Base-by-base conservation (phyloP, 37 sponge, comb jelly and placozoan genomes). In the Oscarella lobularis region DNA sequence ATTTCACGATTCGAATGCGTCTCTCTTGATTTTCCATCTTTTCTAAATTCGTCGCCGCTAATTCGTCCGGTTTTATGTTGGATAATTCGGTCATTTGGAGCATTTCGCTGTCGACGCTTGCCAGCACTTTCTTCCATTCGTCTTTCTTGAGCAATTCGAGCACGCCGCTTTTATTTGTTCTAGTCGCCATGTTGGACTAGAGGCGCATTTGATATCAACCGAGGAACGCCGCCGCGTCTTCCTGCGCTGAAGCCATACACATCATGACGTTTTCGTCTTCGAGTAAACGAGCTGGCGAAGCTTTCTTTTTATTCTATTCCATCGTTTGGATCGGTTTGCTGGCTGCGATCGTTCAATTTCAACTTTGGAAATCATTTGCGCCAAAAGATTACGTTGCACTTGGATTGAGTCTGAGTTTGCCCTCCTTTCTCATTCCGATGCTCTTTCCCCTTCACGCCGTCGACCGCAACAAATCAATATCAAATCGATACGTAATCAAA, bases 241-340 rank as follows among this genome's bases (percentile, higher is more conserved):
- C n/a, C n/a, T n/a, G n/a, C n/a, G n/a, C n/a, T n/a, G n/a, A n/a
- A n/a, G n/a, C n/a, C n/a, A n/a, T n/a, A n/a, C n/a, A n/a, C n/a
- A n/a, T n/a, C n/a, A n/a, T n/a, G n/a, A n/a, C n/a, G n/a, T n/a
- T n/a, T n/a, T n/a, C n/a, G n/a, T n/a, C n/a, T 48, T 9, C 41
- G 2, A 85, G 86, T 79, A 85, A 85, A 39, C 40, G 77, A 9
- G 74, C 54, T 3, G 86, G 86, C 41, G 86, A 85, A 40, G 67
- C 70, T 27, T 34, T 77, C 3, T 40, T 85, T 14, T 75, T 85
- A 32, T 3, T 30, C 1, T 85, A 81, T 74, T 77, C 82, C 6
- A 75, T 75, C 20, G 31, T 81, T 30, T 85, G 86, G 86, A 77
- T 85, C 1, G 40, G 31, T 3, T 2, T 76, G 20, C 41, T 85